phyloP scores from a whole-genome alignment of 2,113 vertebrate genomes.

The Brachyhypopomus occidentalis region DNA sequence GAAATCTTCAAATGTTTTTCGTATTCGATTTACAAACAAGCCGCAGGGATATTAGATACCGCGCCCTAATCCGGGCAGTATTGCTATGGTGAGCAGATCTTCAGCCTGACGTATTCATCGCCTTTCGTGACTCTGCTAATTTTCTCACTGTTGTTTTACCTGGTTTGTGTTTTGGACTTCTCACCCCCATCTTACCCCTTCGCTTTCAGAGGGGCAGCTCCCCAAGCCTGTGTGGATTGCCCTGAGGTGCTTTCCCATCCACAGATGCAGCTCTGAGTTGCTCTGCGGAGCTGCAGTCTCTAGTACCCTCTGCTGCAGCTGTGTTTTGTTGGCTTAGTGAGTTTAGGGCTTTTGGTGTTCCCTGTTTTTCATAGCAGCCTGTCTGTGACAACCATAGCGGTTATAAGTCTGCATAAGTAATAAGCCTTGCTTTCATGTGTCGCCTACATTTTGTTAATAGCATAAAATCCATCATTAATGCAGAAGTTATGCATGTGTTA shows the following conservation, averaged over 20 bases:
- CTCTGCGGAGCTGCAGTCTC: constrained; percentile 32
- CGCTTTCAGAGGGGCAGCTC: constrained; percentile 49
- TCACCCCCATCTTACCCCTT: constrained; percentile 38
- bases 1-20: constrained; percentile 65
- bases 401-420: background rate
- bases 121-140: constrained; percentile 65
- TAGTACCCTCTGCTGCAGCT: constrained; percentile 40
- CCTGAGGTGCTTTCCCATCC: constrained; percentile 59
- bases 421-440: background rate
- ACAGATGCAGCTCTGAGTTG: constrained; percentile 33
- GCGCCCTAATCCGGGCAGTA: constrained; percentile 66
- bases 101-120: constrained; percentile 51
- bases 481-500: too few relatives aligned
- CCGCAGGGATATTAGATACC: constrained; percentile 63
- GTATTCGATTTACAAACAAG: constrained; percentile 73
- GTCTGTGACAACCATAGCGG: constrained; percentile 24
- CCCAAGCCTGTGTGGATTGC: constrained; percentile 52
- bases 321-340: constrained; percentile 50
- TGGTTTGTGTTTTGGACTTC: constrained; percentile 68
- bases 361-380: constrained; percentile 35
- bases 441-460: background rate
- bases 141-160: constrained; percentile 71
- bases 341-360: constrained; percentile 37
- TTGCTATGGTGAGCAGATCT: constrained; percentile 62
- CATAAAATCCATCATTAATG: background rate